A percentile compares a stretch with the other conserved stretches of the same genome.
phyloP scores from a whole-genome alignment of 2,888 invertebrate species.

The Drosophila maculinotata region DNA sequence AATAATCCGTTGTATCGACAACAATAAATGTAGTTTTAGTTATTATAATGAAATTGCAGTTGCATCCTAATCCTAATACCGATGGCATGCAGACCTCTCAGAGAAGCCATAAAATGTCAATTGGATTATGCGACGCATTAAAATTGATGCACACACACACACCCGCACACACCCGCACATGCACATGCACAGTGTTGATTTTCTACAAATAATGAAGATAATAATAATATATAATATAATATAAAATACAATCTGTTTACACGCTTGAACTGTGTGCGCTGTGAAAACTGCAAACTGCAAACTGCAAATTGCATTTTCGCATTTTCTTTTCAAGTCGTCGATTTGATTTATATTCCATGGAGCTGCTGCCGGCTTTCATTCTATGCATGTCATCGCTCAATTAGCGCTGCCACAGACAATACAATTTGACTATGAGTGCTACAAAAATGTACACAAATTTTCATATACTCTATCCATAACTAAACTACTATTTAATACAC shows the following conservation, averaged over 20 bases:
- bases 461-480: background rate
- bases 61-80: conserved; percentile 23
- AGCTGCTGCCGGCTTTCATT: too few species aligned
- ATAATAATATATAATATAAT: conserved; percentile 37
- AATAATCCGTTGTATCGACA: too few species aligned
- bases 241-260: conserved; percentile 36
- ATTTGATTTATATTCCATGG: conserved; percentile 33
- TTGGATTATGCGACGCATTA: conserved; percentile 33
- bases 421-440: conserved; percentile 1
- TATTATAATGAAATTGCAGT: background rate
- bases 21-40: background rate
- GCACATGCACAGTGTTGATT: conserved; percentile 6
- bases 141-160: background rate
- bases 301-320: conserved; percentile 36
- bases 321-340: conserved; percentile 24
- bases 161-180: conserved; percentile 5
- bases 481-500: background rate
- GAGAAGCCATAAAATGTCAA: conserved; percentile 29
- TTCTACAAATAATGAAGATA: conserved; percentile 9
- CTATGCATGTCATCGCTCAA: conserved; percentile 52
- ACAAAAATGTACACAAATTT: background rate
- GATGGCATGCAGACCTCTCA: conserved; percentile 8
- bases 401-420: conserved; percentile 40
- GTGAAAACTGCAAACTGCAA: conserved; percentile 31
- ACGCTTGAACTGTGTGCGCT: conserved; percentile 16